Percentiles rank a stretch among this genome's conserved stretches.
These are phyloP conservation scores for Rousettus madagascariensis DNA, from an alignment of 2,797 vertebrate genomes.

Conservation along the genomic window DNA sequence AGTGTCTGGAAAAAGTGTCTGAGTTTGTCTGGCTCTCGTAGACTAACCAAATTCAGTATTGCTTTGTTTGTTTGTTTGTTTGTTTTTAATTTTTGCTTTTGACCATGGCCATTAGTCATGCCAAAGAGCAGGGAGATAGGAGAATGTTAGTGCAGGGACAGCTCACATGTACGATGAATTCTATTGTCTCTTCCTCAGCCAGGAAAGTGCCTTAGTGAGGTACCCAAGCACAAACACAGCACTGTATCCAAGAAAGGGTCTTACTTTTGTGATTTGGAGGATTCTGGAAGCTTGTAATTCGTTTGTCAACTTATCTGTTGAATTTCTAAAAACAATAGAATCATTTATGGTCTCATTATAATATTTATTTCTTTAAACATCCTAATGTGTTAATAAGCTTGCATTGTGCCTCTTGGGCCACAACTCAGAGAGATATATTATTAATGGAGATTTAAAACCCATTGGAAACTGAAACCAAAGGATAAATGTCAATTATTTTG, in stretches of 20 bases:
- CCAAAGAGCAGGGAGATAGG: background rate
- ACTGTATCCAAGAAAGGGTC: background rate
- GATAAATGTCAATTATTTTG: background rate
- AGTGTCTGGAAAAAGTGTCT: background rate
- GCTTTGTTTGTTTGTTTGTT: background rate
- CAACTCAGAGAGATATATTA: background rate
- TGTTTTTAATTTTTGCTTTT: background rate
- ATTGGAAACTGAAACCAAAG: background rate
- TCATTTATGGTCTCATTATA: background rate
- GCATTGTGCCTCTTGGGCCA: background rate
- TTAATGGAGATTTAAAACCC: background rate
- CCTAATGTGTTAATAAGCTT: background rate
- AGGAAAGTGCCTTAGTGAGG: background rate
- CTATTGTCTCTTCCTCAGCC: background rate
- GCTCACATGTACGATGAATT: background rate
- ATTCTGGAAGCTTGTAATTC: background rate
- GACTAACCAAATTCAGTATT: background rate
- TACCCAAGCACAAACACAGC: background rate
- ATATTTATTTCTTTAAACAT: conserved; percentile 2
- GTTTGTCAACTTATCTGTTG: background rate
- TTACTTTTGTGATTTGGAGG: background rate
- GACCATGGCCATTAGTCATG: background rate
- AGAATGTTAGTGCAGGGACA: background rate
- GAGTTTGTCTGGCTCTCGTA: background rate
- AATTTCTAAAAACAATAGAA: background rate